phyloP scores from a whole-genome alignment of 2,113 vertebrate species.

The mouse (Mus musculus) region GRCm39 chr8:50172501-50173000 shows the following conservation, averaged over 20 bases:
- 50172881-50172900: background rate
- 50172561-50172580: background rate
- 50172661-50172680: background rate
- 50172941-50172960: background rate
- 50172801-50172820: background rate
- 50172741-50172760: too few species aligned
- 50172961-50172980: background rate
- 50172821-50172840: background rate
- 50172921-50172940: background rate
- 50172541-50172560: background rate
- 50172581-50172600: background rate
- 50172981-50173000: background rate
- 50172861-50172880: background rate
- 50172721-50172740: background rate
- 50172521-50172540: background rate
- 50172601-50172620: background rate
- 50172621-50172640: background rate
- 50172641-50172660: background rate
- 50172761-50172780: background rate
- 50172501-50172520: background rate
- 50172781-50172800: background rate
- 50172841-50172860: background rate
- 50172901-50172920: background rate
- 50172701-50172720: background rate
- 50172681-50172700: background rate